Percentiles rank a stretch among this genome's conserved stretches.
These are phyloP conservation scores for Arrhamphus sclerolepis DNA, from an alignment of 2,797 vertebrate species.

Conservation along the genomic window DNA sequence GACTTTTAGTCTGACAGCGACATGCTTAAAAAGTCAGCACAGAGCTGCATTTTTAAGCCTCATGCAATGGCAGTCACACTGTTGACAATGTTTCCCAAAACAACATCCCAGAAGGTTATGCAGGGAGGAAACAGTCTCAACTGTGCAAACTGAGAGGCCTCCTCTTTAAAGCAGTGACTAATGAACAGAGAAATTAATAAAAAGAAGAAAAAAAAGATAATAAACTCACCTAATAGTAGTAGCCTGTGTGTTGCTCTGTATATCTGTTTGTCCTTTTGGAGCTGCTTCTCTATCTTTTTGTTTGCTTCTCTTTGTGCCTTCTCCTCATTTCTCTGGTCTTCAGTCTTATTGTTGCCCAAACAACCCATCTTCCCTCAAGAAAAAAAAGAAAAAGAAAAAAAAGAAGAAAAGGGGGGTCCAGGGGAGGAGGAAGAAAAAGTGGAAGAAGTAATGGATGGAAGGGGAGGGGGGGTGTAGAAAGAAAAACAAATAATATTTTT, in stretches of 20 bases:
- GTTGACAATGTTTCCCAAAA: slow-evolving; percentile 70
- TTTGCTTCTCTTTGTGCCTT: slow-evolving; percentile 95
- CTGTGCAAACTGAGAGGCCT: slow-evolving; percentile 45
- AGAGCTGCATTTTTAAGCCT: slow-evolving; percentile 48
- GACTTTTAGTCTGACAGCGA: slow-evolving; percentile 33
- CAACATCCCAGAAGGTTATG: slow-evolving; percentile 69
- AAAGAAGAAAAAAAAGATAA: background rate
- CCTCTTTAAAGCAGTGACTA: slow-evolving; percentile 16
- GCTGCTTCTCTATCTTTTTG: slow-evolving; percentile 97
- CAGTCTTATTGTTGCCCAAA: slow-evolving; percentile 95
- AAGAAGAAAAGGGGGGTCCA: slow-evolving; percentile 59
- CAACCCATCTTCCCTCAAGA: slow-evolving; percentile 91
- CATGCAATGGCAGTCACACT: slow-evolving; percentile 64
- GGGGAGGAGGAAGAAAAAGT: slow-evolving; percentile 64
- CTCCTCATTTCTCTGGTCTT: slow-evolving; percentile 97
- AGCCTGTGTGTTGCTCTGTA: slow-evolving; percentile 95
- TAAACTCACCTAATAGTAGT: slow-evolving; percentile 89
- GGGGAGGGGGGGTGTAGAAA: slow-evolving; percentile 39
- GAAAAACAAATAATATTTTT: slow-evolving; percentile 60
- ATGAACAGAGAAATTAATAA: background rate
- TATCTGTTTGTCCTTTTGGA: slow-evolving; percentile 97
- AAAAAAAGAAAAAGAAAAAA: slow-evolving; percentile 64
- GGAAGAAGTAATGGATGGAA: slow-evolving; percentile 32
- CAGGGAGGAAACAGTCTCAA: slow-evolving; percentile 51
- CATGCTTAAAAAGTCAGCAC: slow-evolving; percentile 33